Conservation (phyloP, 2,888 invertebrate species). For the Nycteola revayana region DNA sequence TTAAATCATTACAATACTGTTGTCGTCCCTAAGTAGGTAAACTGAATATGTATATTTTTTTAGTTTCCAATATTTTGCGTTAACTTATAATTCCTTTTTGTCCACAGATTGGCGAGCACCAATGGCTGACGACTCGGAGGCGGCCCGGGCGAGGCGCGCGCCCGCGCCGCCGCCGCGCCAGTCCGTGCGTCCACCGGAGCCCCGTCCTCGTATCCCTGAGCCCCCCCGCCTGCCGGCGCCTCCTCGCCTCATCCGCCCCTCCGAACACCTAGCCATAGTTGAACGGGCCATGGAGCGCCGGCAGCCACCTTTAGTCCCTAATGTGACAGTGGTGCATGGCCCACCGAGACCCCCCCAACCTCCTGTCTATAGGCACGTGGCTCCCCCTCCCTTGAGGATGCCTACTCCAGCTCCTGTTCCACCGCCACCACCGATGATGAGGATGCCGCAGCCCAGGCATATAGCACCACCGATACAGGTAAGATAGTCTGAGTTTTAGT, state of each 20-base stretch:
- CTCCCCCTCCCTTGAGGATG: conserved; percentile 66
- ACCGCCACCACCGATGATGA: conserved; percentile 45
- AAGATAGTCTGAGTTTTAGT: not conserved
- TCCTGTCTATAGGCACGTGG: conserved; percentile 56
- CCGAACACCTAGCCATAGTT: conserved; percentile 67
- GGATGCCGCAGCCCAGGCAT: conserved; percentile 42
- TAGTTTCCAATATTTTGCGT: too few species aligned
- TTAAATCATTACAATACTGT: too few species aligned
- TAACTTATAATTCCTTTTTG: conserved; percentile 24
- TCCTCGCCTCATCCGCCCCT: conserved; percentile 69
- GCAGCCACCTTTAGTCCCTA: conserved; percentile 53
- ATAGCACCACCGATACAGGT: not conserved
- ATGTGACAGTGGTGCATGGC: conserved; percentile 56
- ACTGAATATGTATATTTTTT: too few species aligned
- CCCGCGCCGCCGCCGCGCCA: conserved; percentile 67
- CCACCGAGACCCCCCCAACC: conserved; percentile 49
- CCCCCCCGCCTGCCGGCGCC: conserved; percentile 40
- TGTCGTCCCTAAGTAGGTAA: too few species aligned
- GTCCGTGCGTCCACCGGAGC: conserved; percentile 54
- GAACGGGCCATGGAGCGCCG: conserved; percentile 53
- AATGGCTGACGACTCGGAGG: conserved; percentile 75
- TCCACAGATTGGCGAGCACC: conserved; percentile 77
- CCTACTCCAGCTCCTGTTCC: conserved; percentile 54
- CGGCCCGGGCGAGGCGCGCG: conserved; percentile 65
- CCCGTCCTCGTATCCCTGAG: conserved; percentile 46